These are phyloP conservation scores for Gouania willdenowi DNA, from an alignment of 2,797 vertebrate species.

Conservation along the genomic window DNA sequence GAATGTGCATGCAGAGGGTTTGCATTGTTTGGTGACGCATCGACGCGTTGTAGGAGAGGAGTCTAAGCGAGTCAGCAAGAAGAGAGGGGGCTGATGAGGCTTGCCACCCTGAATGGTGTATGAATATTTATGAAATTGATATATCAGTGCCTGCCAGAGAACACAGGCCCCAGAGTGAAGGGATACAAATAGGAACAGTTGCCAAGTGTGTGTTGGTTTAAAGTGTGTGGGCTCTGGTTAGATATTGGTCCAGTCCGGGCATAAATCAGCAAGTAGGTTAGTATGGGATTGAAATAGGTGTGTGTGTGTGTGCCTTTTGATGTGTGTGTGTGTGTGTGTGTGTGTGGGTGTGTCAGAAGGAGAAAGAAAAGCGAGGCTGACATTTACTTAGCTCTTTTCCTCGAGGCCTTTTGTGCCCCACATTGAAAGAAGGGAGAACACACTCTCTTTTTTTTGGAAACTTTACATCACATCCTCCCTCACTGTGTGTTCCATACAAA, in stretches of 20 bases:
- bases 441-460: slow-evolving; percentile 26
- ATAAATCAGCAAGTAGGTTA: slow-evolving; percentile 30
- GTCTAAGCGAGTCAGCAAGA: slow-evolving; percentile 1
- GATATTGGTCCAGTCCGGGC: slow-evolving; percentile 41
- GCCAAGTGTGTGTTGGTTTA: too few relatives aligned
- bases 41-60: background rate
- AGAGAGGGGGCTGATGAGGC: slow-evolving; percentile 26
- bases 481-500: slow-evolving; percentile 10
- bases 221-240: slow-evolving; percentile 19
- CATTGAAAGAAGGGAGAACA: slow-evolving; percentile 45
- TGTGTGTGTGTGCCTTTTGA: slow-evolving; percentile 21
- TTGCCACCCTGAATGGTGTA: slow-evolving; percentile 40
- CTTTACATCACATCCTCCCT: slow-evolving; percentile 13
- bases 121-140: slow-evolving; percentile 67
- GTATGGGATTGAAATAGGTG: slow-evolving; percentile 37
- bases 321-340: slow-evolving; percentile 29
- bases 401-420: slow-evolving; percentile 63
- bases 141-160: slow-evolving; percentile 53
- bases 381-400: slow-evolving; percentile 65
- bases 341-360: slow-evolving; percentile 18
- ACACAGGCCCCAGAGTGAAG: slow-evolving; percentile 45
- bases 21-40: slow-evolving; percentile 16
- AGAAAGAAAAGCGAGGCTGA: slow-evolving; percentile 47
- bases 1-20: slow-evolving; percentile 12
- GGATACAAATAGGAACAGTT: slow-evolving; percentile 66